These are phyloP conservation scores for Ranitomeya imitator DNA, from an alignment of 2,113 vertebrate species.

Conservation along the genomic window DNA sequence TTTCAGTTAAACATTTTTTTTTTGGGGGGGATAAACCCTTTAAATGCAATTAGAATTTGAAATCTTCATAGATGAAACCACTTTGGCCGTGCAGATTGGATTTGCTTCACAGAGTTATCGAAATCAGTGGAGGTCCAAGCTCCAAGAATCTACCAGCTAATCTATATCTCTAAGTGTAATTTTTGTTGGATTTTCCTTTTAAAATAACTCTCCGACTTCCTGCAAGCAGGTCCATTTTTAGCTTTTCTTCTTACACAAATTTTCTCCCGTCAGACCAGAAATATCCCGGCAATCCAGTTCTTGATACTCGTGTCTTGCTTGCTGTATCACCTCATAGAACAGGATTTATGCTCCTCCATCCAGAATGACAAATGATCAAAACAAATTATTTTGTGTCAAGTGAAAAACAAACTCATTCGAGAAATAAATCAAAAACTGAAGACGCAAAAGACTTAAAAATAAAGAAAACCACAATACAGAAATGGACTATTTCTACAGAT, in stretches of 20 bases:
- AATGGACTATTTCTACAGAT: neutral
- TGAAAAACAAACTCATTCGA: neutral
- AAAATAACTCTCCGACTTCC: neutral
- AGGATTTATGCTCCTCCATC: neutral
- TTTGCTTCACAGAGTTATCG: too few species aligned
- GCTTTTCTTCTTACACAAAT: neutral
- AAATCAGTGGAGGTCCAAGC: too few species aligned
- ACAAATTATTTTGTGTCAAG: constrained; percentile 16
- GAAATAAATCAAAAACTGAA: neutral
- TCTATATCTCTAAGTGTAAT: neutral
- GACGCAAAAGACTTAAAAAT: neutral
- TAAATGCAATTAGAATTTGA: too few species aligned
- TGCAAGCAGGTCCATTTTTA: neutral
- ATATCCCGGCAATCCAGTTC: neutral
- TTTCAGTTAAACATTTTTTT: too few species aligned
- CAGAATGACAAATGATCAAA: neutral
- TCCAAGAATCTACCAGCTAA: too few species aligned
- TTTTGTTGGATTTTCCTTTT: neutral
- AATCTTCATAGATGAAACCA: too few species aligned
- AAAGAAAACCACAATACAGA: neutral
- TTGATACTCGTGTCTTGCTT: neutral
- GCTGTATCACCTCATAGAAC: neutral
- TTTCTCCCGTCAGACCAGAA: neutral
- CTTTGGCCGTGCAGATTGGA: too few species aligned
- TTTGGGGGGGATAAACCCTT: too few species aligned